Evolutionary conservation across 2,888 invertebrate genomes (phyloP), one percentile per base, ranked within the genome.

Genomic region (Calliopum simillimum): DNA sequence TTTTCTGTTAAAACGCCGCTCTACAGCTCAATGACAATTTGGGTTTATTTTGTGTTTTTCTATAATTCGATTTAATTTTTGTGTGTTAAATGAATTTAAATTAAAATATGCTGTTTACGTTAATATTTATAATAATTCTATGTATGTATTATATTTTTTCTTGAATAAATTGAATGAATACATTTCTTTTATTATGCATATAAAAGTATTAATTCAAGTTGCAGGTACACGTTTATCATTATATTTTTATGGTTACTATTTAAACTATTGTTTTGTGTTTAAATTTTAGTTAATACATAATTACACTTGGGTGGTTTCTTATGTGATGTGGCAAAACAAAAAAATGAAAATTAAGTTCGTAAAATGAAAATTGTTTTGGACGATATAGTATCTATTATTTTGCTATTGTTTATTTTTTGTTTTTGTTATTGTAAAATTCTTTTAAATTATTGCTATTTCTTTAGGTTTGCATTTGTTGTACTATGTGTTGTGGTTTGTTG

Each of bases 181-280:
- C 75, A 76, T 73, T 71, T 67, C 73, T 73, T 74, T 68, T 71
- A n/a, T 12, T 53, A 53, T 73, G n/a, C n/a, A n/a, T n/a, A n/a
- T n/a, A n/a, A n/a, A 53, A 12, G n/a, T 65, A 53, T 21, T 65
- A 41, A 65, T 65, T 65, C 55, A 55, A 47, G 59, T 59, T 47
- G 67, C 67, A 86, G 86, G 86, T 86, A 86, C 86, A 83, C 84
- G 81, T 33, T 33, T 8, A 33, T 33, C 33, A 33, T 33, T 33
- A 8, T 1, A 33, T 33, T 33, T 33, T 33, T 3, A 33, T 82
- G 86, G 84, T 86, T 82, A 79, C 84, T 83, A 81, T 84, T 67
- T 77, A 80, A 79, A 78, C 76, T 78, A 79, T 79, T 78, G 77
- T 79, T n/a, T 72, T 79, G 77, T 69, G 51, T 74, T 66, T 67